A percentile compares a stretch with the other conserved stretches of the same genome.
Evolutionary conservation across 2,797 vertebrate species (phyloP).

Genomic region (Takifugu ocellatus): DNA sequence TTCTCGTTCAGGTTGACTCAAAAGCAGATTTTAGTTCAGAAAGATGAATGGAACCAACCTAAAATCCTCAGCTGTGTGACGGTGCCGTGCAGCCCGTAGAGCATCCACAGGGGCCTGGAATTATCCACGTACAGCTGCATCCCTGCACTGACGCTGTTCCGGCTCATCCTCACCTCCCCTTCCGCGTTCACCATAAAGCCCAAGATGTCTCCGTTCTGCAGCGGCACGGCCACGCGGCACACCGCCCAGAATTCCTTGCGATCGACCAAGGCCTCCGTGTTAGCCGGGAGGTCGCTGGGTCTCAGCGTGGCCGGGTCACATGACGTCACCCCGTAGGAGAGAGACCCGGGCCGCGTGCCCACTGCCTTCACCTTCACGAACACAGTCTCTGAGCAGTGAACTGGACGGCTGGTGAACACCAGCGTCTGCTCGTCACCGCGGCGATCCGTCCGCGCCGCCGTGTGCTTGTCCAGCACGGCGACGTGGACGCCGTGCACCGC

Average conservation of each 20-base stretch:
- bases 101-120: conserved; percentile 94
- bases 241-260: conserved; percentile 94
- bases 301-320: conserved; percentile 84
- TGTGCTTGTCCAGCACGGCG: conserved; percentile 84
- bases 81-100: conserved; percentile 85
- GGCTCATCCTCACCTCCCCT: conserved; percentile 87
- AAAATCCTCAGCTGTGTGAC: conserved; percentile 90
- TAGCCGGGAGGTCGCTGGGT: conserved; percentile 85
- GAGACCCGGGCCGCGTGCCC: conserved; percentile 58
- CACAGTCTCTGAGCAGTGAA: conserved; percentile 84
- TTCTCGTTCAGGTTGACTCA: no score
- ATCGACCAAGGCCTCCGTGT: conserved; percentile 85
- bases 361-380: conserved; percentile 84
- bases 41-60: conserved; percentile 68
- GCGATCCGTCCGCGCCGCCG: conserved; percentile 81
- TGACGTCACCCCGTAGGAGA: conserved; percentile 89
- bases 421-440: conserved; percentile 86
- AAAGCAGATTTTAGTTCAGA: no score
- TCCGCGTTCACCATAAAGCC: conserved; percentile 85
- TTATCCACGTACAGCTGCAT: conserved; percentile 90
- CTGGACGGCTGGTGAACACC: conserved; percentile 86
- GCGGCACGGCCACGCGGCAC: conserved; percentile 78
- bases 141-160: conserved; percentile 82
- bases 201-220: conserved; percentile 88
- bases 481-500: conserved; percentile 82